These are phyloP conservation scores for Setophaga petechia DNA, from an alignment of 2,113 vertebrate species.

Conservation along the genomic window DNA sequence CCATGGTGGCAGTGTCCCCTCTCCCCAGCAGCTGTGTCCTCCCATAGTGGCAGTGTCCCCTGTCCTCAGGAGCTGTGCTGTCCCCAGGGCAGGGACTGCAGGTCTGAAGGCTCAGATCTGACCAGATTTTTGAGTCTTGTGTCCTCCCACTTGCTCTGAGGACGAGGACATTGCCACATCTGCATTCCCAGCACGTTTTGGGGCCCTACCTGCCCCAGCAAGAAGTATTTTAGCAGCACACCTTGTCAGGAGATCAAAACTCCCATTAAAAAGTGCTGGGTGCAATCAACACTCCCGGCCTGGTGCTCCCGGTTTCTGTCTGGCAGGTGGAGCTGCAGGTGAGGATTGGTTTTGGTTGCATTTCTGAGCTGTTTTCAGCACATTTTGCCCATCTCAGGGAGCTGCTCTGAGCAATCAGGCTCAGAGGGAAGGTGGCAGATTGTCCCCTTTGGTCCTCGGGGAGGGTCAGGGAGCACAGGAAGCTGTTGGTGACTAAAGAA, in stretches of 20 bases:
- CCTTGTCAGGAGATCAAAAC: not conserved
- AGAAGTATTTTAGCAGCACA: not conserved
- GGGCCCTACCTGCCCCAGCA: not conserved
- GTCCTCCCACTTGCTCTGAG: not conserved
- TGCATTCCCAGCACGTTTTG: not conserved
- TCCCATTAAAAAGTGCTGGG: not conserved
- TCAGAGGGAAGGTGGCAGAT: not conserved
- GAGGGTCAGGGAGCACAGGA: not conserved
- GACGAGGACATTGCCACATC: rapidly evolving
- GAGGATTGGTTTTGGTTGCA: not conserved
- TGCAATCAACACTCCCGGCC: not conserved
- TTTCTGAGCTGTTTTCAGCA: not conserved
- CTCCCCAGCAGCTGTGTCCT: no score
- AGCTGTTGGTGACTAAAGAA: not conserved
- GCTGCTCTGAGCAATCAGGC: not conserved
- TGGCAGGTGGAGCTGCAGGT: not conserved
- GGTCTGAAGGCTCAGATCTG: not conserved
- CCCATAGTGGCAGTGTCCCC: not conserved
- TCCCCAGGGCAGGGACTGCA: not conserved
- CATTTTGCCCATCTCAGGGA: not conserved
- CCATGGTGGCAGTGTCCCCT: rapidly evolving
- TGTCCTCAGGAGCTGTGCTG: not conserved
- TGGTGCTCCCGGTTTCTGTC: not conserved
- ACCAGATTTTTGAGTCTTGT: not conserved
- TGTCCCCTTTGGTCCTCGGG: not conserved